Percentiles rank a stretch among this genome's conserved stretches.
Evolutionary conservation across 2,888 invertebrate species (phyloP).

Genomic region (Tridacna gigas): DNA sequence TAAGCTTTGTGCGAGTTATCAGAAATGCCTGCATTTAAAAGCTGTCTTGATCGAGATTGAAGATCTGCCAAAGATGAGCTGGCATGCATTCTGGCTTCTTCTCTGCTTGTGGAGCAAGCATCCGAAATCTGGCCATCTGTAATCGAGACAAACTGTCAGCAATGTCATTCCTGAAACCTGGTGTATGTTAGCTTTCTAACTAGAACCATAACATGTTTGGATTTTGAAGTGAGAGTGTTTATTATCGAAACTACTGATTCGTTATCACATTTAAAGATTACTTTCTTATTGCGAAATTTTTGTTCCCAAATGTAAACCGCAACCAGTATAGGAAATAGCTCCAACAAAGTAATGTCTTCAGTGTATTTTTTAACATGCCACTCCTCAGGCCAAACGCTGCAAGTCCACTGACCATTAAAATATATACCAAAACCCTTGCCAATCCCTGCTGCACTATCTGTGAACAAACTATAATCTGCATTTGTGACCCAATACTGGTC

Average conservation of each 20-base stretch:
- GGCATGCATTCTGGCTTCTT: background rate
- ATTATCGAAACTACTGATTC: slow-evolving; percentile 9
- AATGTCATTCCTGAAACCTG: slow-evolving; percentile 3
- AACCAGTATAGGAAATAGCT: slow-evolving; percentile 34
- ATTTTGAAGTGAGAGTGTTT: no score
- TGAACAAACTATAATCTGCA: slow-evolving; percentile 35
- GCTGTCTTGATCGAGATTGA: background rate
- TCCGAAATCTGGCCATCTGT: background rate
- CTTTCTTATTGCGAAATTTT: slow-evolving; percentile 19
- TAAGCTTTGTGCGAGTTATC: background rate
- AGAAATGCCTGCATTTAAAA: background rate
- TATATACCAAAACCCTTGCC: slow-evolving; percentile 33
- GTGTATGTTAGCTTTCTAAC: background rate
- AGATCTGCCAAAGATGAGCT: slow-evolving; percentile 5
- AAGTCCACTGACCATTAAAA: slow-evolving; percentile 17
- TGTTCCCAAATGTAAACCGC: slow-evolving; percentile 12
- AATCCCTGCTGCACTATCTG: slow-evolving; percentile 37
- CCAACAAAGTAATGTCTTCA: slow-evolving; percentile 27
- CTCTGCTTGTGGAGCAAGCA: background rate
- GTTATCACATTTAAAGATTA: slow-evolving; percentile 21
- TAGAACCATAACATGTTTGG: slow-evolving; percentile 1
- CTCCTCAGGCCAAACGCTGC: slow-evolving; percentile 3
- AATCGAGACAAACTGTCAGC: slow-evolving; percentile 18
- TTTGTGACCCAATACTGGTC: slow-evolving; percentile 34
- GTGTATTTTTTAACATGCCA: slow-evolving; percentile 21